Evolutionary conservation across 1,140 invertebrate species (phyloP).

Genomic region (Plodia interpunctella): DNA sequence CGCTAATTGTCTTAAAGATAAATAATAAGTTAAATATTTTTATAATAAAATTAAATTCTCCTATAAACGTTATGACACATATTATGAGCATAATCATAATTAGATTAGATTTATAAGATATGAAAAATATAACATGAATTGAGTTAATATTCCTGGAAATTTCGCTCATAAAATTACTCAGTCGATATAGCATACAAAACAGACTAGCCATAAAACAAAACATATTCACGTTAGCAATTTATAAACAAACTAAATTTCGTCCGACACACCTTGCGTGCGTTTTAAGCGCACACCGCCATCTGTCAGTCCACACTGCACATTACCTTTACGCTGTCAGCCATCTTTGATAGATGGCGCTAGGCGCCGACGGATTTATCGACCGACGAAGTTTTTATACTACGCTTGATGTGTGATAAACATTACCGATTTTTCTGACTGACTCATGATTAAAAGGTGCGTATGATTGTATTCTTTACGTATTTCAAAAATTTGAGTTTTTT

Average conservation of each 20-base stretch:
- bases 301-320: conserved; percentile 1
- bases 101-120: too few species aligned
- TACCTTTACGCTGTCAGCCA: conserved; percentile 5
- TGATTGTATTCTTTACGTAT: background rate
- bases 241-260: background rate
- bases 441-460: background rate
- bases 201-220: background rate
- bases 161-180: background rate
- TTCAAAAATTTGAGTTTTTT: too few species aligned
- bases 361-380: background rate
- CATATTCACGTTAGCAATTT: background rate
- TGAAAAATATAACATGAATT: too few species aligned
- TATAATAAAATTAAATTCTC: too few species aligned
- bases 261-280: background rate
- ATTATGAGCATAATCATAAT: too few species aligned
- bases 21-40: too few species aligned
- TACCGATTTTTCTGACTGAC: background rate
- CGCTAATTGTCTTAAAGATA: background rate
- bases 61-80: too few species aligned
- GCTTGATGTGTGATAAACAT: conserved; percentile 3
- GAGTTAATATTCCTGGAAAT: too few species aligned
- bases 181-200: background rate
- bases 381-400: conserved; percentile 5
- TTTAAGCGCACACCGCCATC: conserved; percentile 1
- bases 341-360: conserved; percentile 3